Evolutionary conservation across 1,140 invertebrate species (phyloP).

Genomic region (Lucilia sericata): DNA sequence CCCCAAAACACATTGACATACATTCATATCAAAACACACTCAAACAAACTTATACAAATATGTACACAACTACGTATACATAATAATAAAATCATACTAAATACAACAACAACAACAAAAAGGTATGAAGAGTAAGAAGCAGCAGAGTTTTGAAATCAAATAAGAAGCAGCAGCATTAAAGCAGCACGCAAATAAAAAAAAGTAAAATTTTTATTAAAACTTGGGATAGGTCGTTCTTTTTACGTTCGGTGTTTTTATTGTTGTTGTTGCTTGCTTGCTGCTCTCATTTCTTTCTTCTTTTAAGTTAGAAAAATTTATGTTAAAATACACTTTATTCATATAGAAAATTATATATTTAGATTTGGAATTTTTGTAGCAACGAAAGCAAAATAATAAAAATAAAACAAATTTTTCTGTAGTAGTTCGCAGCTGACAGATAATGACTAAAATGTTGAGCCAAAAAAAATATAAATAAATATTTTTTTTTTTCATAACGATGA

Average conservation of each 20-base stretch:
- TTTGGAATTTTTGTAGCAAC: background rate
- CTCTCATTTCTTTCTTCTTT: background rate
- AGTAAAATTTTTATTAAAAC: constrained; percentile 47
- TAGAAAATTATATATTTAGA: background rate
- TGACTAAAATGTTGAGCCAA: background rate
- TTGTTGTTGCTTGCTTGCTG: background rate
- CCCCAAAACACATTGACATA: constrained; percentile 39
- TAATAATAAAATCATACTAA: no score
- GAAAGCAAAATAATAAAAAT: background rate
- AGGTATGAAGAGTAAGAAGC: background rate
- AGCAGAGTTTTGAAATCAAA: background rate
- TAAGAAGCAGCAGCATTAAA: background rate
- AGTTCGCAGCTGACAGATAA: background rate
- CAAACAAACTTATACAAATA: no score
- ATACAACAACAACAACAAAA: no score
- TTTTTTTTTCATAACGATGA: background rate
- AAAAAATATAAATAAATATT: background rate
- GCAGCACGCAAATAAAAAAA: background rate
- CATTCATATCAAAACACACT: background rate
- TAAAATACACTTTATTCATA: background rate
- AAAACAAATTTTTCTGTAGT: background rate
- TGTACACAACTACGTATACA: background rate
- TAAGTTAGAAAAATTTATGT: background rate
- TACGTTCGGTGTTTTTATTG: constrained; percentile 21
- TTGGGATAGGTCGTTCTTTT: constrained; percentile 59